Evolutionary conservation across 2,797 vertebrate species (phyloP).

Genomic region (Melanotaenia boesemani): DNA sequence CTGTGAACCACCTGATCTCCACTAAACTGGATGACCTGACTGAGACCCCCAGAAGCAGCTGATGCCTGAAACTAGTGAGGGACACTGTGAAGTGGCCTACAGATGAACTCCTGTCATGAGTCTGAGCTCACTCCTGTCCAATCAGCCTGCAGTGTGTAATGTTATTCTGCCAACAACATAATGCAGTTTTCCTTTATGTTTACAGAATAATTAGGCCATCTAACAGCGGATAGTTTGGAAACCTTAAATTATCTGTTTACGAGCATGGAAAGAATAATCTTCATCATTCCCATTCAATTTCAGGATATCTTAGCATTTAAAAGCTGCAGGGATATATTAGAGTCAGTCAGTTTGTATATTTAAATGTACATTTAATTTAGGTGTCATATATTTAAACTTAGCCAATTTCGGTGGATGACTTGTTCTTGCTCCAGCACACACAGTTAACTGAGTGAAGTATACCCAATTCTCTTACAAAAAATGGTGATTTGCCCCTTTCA

Average conservation of each 20-base stretch:
- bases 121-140: neutral
- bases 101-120: neutral
- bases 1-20: constrained; percentile 78
- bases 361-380: too few relatives aligned
- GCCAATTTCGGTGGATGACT: too few relatives aligned
- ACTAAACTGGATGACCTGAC: constrained; percentile 72
- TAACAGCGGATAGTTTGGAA: neutral
- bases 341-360: too few relatives aligned
- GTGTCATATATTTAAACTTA: too few relatives aligned
- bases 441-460: too few relatives aligned
- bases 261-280: too few relatives aligned
- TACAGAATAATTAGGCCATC: neutral
- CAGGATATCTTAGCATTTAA: neutral
- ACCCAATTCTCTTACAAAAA: too few relatives aligned
- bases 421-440: too few relatives aligned
- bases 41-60: constrained; percentile 71
- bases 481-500: neutral
- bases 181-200: neutral
- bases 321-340: too few relatives aligned
- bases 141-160: neutral
- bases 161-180: neutral
- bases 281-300: too few relatives aligned
- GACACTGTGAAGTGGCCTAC: constrained; percentile 36
- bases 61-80: constrained; percentile 61
- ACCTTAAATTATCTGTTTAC: too few relatives aligned